These are phyloP conservation scores for Indicator indicator DNA, from an alignment of 2,113 vertebrate genomes.

Conservation along the genomic window DNA sequence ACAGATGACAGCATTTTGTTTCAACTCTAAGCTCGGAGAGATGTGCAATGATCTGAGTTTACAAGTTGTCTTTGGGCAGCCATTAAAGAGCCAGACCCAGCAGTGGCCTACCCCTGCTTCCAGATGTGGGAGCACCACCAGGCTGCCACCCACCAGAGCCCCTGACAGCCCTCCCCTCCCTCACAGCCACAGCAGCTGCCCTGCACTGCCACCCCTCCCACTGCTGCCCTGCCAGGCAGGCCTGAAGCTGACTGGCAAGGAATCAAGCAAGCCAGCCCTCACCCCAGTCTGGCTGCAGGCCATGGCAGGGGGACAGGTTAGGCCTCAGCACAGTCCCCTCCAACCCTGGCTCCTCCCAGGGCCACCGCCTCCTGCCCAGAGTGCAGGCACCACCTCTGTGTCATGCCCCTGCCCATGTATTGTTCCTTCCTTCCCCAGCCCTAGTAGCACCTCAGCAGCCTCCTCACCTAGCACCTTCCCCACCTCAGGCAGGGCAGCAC, in stretches of 20 bases:
- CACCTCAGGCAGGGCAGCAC: rapidly evolving
- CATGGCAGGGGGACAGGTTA: rapidly evolving
- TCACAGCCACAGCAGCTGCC: not conserved
- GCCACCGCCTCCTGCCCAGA: not conserved
- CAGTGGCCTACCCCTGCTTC: too few relatives aligned
- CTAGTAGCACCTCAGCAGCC: rapidly evolving
- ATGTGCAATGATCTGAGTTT: not conserved
- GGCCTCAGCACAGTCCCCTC: not conserved
- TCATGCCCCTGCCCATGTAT: rapidly evolving
- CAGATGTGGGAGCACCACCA: rapidly evolving
- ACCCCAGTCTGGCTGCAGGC: rapidly evolving
- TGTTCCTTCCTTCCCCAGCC: not conserved
- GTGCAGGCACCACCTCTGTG: rapidly evolving
- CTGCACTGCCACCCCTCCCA: not conserved
- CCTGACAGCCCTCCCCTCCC: rapidly evolving
- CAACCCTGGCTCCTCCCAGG: not conserved
- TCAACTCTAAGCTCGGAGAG: not conserved
- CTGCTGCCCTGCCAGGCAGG: rapidly evolving
- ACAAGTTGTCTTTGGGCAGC: rapidly evolving
- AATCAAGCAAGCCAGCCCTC: rapidly evolving
- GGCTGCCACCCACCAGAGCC: rapidly evolving
- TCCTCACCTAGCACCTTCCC: not conserved
- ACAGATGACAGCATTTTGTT: not conserved
- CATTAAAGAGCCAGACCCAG: rapidly evolving
- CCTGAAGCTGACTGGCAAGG: rapidly evolving